Evolutionary conservation across 2,797 vertebrate genomes (phyloP), one percentile per base, ranked within the genome.

Genomic region (Sebastes cheni): DNA sequence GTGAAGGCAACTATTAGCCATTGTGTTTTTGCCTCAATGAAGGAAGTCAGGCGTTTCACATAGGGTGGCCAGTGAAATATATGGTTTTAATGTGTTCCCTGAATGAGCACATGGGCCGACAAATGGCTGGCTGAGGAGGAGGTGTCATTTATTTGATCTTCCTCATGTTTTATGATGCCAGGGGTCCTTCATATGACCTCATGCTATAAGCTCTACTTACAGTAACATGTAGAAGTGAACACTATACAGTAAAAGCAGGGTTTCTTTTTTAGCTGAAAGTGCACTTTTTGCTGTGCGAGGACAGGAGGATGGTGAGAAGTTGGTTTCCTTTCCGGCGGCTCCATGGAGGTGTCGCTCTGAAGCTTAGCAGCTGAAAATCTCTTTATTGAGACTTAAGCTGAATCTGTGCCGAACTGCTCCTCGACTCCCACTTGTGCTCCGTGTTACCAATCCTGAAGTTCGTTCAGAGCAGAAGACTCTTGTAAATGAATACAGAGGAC

Each of bases 31-130:
- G 18, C 62, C 91, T 86, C 79, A 66, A 56, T 89, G 87, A 92
- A 95, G 93, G 95, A 96, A 94, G 94, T 93, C 84, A 50, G 86
- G 81, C 81, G 27, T 94, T 95, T 95, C 93, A 93, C 92, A 85
- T 88, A 39, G 84, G 77, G 55, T 85, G 91, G 91, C 80, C 70
- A 79, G 62, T 81, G 74, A 84, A 91, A 93, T 93, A 90, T 90
- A 92, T 82, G 91, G 86, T 91, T 91, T 86, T 61, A 68, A 91
- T 88, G 91, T 83, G 32, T 87, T 80, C 86, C 75, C 82, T 82
- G 78, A 87, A 87, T 55, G 84, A 75, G 85, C 84, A 86, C 85
- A 86, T 86, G 71, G 82, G 83, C 86, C 29, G 83, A 91, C 94
- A 95, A 95, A 96, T 95, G 94, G 95, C 78, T 8, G 34, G 27